Conservation (phyloP, 2,888 invertebrate genomes). For the Hyposoter didymator region DNA sequence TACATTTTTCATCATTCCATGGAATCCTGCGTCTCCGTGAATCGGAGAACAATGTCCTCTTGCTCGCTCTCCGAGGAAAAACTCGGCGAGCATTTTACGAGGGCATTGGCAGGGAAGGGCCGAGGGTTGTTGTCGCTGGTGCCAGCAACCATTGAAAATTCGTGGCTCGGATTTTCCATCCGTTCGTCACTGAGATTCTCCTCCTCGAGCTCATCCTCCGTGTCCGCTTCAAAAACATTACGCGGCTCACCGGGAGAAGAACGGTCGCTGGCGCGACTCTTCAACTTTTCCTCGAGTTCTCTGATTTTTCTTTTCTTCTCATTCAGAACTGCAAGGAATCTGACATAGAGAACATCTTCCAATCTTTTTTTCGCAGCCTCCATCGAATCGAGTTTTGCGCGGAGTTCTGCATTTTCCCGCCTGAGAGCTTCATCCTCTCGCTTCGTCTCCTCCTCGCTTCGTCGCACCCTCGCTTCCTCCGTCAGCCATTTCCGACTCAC, state of each 20-base stretch:
- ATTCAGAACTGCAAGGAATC: constrained; percentile 75
- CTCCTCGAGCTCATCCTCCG: constrained; percentile 68
- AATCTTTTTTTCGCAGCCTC: constrained; percentile 71
- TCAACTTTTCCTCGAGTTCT: constrained; percentile 69
- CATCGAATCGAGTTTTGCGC: constrained; percentile 64
- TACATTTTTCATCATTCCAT: constrained; percentile 47
- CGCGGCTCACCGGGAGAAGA: constrained; percentile 1
- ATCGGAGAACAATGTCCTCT: constrained; percentile 58
- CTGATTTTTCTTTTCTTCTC: constrained; percentile 75
- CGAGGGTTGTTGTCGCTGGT: not conserved
- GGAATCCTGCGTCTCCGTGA: constrained; percentile 50
- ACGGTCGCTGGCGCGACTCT: constrained; percentile 21
- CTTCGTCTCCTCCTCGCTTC: constrained; percentile 35
- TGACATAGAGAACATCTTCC: constrained; percentile 74
- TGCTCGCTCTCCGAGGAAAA: constrained; percentile 59
- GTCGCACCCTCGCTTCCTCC: constrained; percentile 59
- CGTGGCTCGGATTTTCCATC: not conserved
- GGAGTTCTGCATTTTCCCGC: constrained; percentile 60
- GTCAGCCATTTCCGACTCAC: constrained; percentile 65
- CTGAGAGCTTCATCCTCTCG: constrained; percentile 66
- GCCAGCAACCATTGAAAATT: not conserved
- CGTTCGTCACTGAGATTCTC: not conserved
- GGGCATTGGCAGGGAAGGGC: not conserved
- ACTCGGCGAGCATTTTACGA: not conserved
- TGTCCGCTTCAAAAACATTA: constrained; percentile 67